Base-by-base conservation (phyloP, 2,113 vertebrate genomes). In the Brachypteracias leptosomus region DNA sequence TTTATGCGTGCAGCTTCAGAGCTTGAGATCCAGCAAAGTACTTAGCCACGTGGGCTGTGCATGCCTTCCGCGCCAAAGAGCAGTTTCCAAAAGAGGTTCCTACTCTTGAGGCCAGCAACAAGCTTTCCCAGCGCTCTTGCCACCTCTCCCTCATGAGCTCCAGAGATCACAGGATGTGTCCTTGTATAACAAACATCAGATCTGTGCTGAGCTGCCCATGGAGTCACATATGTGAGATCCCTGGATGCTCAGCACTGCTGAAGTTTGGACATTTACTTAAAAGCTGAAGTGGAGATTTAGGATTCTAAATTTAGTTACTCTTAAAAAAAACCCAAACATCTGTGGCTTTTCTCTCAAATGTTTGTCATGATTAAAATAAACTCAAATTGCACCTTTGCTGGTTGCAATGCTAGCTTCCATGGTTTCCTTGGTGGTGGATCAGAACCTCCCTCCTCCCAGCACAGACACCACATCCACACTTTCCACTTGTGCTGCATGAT, bases 361-460 rank as follows among this genome's bases (percentile, higher is more conserved):
- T 63, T 85, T 83, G 21, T 75, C 14, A 0, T 42, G 29, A 54
- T 86, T 26, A 94, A 89, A 92, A 67, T 71, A 80, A 82, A 70
- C 67, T 59, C 33, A 91, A 46, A 59, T 73, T 85, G 58, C 40
- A 55, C 58, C 68, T 91, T 75, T 46, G 28, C 74, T 0, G 1
- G 28, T 73, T 26, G 12, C 68, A 79, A 7, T 77, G n/a, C 57
- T 77, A 35, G 10, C 36, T 54, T 72, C 66, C 1, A 0, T 78
- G 46, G 68, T 83, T 96, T 85, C 68, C 92, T 85, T 85, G 90
- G 83, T 28, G 6, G 44, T 20, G 47, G 40, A 73, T 96, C 72
- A 75, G 75, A 65, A 3, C 1, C 28, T 42, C 68, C 29, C 46
- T 81, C 26, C 42, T 90, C 65, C 80, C 62, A 9, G 67, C 61